Evolutionary conservation across 2,113 vertebrate species (phyloP).

Genomic region (Thinocorus orbignyianus): DNA sequence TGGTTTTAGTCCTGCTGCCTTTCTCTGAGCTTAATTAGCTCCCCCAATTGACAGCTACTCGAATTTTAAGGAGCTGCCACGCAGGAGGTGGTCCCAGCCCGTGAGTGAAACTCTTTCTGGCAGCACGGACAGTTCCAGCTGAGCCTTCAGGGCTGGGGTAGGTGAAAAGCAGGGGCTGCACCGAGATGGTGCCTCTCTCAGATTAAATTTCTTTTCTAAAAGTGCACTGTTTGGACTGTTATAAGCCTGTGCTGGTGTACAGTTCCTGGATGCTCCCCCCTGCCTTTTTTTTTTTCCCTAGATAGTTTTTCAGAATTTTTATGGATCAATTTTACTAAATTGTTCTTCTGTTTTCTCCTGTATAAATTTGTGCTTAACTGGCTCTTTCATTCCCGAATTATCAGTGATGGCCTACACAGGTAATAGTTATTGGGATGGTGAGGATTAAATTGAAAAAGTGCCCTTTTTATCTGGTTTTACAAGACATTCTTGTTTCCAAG

Average conservation of each 20-base stretch:
- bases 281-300: no score
- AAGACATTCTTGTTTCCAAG: background rate
- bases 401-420: background rate
- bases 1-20: background rate
- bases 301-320: no score
- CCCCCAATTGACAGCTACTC: background rate
- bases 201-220: background rate
- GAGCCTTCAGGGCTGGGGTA: background rate
- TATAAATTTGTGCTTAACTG: background rate
- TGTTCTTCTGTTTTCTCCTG: background rate
- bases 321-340: background rate
- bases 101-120: background rate
- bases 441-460: background rate
- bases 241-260: rapidly evolving
- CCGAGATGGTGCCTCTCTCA: background rate
- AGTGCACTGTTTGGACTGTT: background rate
- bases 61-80: background rate
- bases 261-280: background rate
- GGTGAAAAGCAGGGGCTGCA: background rate
- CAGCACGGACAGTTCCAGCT: background rate
- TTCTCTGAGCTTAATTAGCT: background rate
- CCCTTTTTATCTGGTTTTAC: background rate
- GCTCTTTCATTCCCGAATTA: background rate
- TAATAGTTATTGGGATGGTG: background rate
- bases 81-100: background rate